These are phyloP conservation scores for Barnardius zonarius DNA, from an alignment of 2,113 vertebrate species.

Conservation along the genomic window DNA sequence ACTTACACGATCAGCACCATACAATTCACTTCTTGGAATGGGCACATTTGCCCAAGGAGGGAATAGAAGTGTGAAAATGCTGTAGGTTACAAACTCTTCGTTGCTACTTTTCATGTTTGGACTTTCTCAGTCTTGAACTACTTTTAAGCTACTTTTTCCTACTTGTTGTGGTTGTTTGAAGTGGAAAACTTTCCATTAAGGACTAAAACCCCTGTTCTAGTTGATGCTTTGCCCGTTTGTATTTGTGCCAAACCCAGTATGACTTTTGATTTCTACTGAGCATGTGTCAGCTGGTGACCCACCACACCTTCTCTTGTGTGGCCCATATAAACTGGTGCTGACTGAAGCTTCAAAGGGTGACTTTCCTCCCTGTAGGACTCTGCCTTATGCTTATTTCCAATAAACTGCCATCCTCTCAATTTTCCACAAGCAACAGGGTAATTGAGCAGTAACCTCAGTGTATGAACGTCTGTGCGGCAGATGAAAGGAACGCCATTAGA, in stretches of 20 bases:
- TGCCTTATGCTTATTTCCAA: constrained; percentile 31
- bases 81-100: not conserved
- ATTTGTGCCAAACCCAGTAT: constrained; percentile 3
- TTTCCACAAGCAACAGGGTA: constrained; percentile 33
- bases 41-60: not conserved
- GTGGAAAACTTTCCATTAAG: constrained; percentile 42
- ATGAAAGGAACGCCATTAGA: not conserved
- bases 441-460: constrained; percentile 24
- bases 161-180: constrained; percentile 34
- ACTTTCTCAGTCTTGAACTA: not conserved
- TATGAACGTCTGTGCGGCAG: constrained; percentile 34
- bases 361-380: constrained; percentile 5
- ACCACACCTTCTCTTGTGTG: constrained; percentile 51
- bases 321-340: not conserved
- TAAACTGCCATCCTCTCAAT: constrained; percentile 27
- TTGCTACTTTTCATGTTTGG: not conserved
- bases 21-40: not conserved
- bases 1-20: not conserved
- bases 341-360: constrained; percentile 18
- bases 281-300: constrained; percentile 40
- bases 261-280: constrained; percentile 24
- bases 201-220: not conserved
- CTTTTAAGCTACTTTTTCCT: constrained; percentile 12
- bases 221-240: constrained; percentile 24
- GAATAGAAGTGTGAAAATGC: not conserved